These are phyloP conservation scores for Trichogramma evanescens DNA, from an alignment of 2,888 invertebrate species.

Conservation along the genomic window DNA sequence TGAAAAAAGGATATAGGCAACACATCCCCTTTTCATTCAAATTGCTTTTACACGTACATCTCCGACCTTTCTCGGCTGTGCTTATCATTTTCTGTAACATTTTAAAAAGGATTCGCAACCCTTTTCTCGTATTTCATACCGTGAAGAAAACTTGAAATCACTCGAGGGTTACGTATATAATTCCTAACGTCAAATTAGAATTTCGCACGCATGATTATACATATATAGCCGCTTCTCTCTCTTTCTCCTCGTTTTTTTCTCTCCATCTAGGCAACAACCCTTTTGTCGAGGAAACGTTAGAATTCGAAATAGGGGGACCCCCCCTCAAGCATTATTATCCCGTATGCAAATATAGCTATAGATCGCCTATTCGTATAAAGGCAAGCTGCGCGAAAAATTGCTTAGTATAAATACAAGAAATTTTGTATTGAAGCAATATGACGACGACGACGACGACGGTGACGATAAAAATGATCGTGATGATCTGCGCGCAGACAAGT, in stretches of 20 bases:
- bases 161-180: conserved; percentile 24
- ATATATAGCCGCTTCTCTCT: background rate
- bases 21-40: conserved; percentile 15
- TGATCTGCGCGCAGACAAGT: too few species aligned
- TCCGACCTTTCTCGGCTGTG: background rate
- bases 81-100: conserved; percentile 19
- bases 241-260: conserved; percentile 8
- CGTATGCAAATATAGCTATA: conserved; percentile 17
- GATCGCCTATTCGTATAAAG: background rate
- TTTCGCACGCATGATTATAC: conserved; percentile 23
- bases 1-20: background rate
- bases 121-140: conserved; percentile 17
- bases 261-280: conserved; percentile 2
- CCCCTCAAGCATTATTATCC: conserved; percentile 7
- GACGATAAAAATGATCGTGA: too few species aligned
- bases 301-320: background rate
- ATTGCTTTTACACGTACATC: conserved; percentile 3
- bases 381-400: conserved; percentile 17
- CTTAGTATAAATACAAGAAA: too few species aligned
- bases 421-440: too few species aligned
- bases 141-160: conserved; percentile 36
- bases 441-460: too few species aligned
- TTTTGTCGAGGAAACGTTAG: conserved; percentile 17
- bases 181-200: conserved; percentile 41
- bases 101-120: background rate